Percentiles rank a stretch among this genome's conserved stretches.
Evolutionary conservation across 2,113 vertebrate species (phyloP).

Genomic region (Siniperca chuatsi): DNA sequence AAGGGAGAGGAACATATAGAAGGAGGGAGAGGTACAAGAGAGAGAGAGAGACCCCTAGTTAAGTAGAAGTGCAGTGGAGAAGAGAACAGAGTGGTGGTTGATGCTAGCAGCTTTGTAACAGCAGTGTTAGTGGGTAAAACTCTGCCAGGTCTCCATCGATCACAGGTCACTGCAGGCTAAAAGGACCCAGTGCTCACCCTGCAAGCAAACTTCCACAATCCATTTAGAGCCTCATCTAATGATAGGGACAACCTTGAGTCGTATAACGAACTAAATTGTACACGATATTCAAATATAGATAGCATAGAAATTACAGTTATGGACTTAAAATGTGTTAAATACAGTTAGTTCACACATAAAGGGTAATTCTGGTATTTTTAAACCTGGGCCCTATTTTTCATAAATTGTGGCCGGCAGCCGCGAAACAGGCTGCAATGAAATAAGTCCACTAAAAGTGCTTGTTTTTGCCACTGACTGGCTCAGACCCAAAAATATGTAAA

Average conservation of each 20-base stretch:
- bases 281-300: slow-evolving; percentile 20
- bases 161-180: slow-evolving; percentile 62
- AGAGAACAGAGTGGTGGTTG: slow-evolving; percentile 34
- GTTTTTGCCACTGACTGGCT: too few species aligned
- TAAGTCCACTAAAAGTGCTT: too few species aligned
- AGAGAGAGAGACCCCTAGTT: slow-evolving; percentile 7
- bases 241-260: slow-evolving; percentile 7
- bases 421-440: too few species aligned
- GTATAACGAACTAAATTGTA: slow-evolving; percentile 29
- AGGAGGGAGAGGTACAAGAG: background rate
- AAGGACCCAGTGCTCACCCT: slow-evolving; percentile 47
- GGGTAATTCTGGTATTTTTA: too few species aligned
- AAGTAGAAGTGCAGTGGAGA: background rate
- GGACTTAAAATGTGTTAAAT: slow-evolving; percentile 13
- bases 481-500: too few species aligned
- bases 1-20: background rate
- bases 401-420: too few species aligned
- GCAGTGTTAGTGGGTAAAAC: slow-evolving; percentile 36
- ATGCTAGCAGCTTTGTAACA: slow-evolving; percentile 35
- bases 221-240: slow-evolving; percentile 53
- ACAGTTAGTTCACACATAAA: background rate
- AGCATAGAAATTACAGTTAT: background rate
- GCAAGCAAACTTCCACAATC: slow-evolving; percentile 61
- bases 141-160: slow-evolving; percentile 65
- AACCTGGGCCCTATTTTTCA: too few species aligned